Conservation (phyloP, 2,113 vertebrate genomes). For the Pyrgilauda ruficollis region DNA sequence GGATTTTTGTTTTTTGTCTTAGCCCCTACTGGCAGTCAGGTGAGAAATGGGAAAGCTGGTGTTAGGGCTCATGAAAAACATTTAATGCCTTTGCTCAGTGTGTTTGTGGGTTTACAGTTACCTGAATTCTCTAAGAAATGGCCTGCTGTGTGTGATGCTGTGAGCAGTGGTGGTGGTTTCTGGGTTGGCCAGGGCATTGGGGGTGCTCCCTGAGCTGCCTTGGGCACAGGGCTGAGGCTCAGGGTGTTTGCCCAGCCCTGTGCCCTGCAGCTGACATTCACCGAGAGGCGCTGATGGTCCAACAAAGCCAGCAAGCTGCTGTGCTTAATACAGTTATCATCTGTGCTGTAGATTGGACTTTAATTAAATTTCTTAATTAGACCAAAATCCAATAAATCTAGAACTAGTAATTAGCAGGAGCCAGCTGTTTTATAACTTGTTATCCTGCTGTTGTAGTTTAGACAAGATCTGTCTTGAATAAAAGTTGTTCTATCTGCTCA, state of each 20-base stretch:
- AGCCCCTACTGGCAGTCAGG: not conserved
- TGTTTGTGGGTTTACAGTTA: not conserved
- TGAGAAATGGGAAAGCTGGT: not conserved
- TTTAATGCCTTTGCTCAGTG: not conserved
- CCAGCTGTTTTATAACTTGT: not conserved
- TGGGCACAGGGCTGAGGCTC: not conserved
- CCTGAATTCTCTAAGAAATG: not conserved
- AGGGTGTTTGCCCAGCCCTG: not conserved
- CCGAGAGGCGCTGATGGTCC: not conserved
- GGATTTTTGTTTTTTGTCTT: not conserved
- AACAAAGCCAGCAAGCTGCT: not conserved
- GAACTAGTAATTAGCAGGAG: not conserved
- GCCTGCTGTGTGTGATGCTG: not conserved
- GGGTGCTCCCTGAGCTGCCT: not conserved
- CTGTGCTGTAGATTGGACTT: not conserved
- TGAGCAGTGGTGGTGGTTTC: not conserved
- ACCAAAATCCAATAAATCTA: not conserved
- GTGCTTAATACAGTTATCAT: not conserved
- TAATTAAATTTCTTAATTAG: slow-evolving; percentile 10
- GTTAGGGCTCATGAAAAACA: not conserved
- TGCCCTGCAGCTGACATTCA: not conserved
- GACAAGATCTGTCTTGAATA: not conserved
- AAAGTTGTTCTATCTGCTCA: not conserved
- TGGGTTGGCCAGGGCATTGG: not conserved
- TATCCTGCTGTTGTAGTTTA: not conserved